A percentile compares a stretch with the other conserved stretches of the same genome.
phyloP scores from a whole-genome alignment of 2,888 invertebrate genomes.

The Chaetoderma sp. region DNA sequence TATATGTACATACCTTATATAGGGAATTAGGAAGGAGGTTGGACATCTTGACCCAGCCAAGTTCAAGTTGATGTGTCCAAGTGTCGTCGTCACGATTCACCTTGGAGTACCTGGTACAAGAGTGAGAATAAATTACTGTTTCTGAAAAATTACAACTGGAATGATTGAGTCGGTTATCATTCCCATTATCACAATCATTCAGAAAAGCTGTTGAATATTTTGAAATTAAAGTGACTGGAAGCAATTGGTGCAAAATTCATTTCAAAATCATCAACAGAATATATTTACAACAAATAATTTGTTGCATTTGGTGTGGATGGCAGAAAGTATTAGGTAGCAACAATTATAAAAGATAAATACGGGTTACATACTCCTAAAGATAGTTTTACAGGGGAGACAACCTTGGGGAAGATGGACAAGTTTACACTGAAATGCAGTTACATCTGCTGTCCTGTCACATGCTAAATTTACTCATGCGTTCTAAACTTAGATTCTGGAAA shows the following conservation, averaged over 20 bases:
- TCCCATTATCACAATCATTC: not conserved
- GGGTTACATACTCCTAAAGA: too few species aligned
- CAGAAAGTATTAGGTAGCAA: not conserved
- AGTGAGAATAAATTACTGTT: not conserved
- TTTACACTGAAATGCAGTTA: too few species aligned
- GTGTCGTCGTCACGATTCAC: constrained; percentile 96
- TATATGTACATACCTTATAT: constrained; percentile 78
- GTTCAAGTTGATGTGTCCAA: constrained; percentile 94
- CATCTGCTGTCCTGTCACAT: too few species aligned
- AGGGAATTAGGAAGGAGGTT: constrained; percentile 94
- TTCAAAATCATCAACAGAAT: too few species aligned
- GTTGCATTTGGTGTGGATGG: not conserved
- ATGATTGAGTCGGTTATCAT: too few species aligned
- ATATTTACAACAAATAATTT: not conserved
- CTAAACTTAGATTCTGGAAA: too few species aligned
- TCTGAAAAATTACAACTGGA: too few species aligned
- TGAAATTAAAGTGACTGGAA: not conserved
- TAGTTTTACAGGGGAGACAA: too few species aligned
- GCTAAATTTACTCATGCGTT: too few species aligned
- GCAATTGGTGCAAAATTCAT: too few species aligned
- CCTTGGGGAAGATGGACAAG: too few species aligned
- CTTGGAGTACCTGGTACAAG: constrained; percentile 83
- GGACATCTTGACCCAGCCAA: constrained; percentile 95
- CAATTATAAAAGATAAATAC: not conserved
- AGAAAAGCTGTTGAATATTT: not conserved